These are phyloP conservation scores for Hippoglossus hippoglossus DNA, from an alignment of 2,797 vertebrate species.

Conservation along the genomic window DNA sequence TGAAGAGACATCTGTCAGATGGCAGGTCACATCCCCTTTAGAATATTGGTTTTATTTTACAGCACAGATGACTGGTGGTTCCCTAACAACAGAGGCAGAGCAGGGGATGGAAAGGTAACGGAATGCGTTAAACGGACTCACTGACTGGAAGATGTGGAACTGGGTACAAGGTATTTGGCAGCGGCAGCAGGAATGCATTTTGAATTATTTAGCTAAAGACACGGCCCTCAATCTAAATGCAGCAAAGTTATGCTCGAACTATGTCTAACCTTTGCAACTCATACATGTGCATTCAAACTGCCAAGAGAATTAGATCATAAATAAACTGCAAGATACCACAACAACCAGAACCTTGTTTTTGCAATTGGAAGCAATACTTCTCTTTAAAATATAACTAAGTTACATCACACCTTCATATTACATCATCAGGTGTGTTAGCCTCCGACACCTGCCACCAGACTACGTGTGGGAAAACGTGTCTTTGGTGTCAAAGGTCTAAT, in stretches of 20 bases:
- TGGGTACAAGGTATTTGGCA: slow-evolving; percentile 55
- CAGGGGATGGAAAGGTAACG: slow-evolving; percentile 31
- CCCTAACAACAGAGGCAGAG: slow-evolving; percentile 45
- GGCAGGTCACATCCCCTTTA: slow-evolving; percentile 50
- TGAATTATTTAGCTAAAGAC: slow-evolving; percentile 58
- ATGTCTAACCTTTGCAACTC: not conserved
- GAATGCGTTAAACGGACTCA: slow-evolving; percentile 47
- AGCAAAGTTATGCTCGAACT: slow-evolving; percentile 11
- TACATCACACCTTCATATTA: no score
- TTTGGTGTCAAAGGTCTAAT: not conserved
- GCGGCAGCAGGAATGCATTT: slow-evolving; percentile 33
- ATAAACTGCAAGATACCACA: slow-evolving; percentile 1
- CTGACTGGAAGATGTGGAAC: slow-evolving; percentile 47
- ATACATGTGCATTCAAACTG: slow-evolving; percentile 1
- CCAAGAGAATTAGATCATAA: not conserved
- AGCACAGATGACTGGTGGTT: slow-evolving; percentile 46
- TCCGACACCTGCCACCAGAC: not conserved
- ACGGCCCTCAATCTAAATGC: slow-evolving; percentile 32
- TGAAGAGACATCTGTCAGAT: slow-evolving; percentile 68
- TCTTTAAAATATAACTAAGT: no score
- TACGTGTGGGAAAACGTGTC: not conserved
- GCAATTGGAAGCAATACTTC: not conserved
- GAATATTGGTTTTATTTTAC: slow-evolving; percentile 59
- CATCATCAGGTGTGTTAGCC: not conserved
- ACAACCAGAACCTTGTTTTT: not conserved